Evolutionary conservation across 2,888 invertebrate species (phyloP).

Genomic region (Drosophila subsilvestris): DNA sequence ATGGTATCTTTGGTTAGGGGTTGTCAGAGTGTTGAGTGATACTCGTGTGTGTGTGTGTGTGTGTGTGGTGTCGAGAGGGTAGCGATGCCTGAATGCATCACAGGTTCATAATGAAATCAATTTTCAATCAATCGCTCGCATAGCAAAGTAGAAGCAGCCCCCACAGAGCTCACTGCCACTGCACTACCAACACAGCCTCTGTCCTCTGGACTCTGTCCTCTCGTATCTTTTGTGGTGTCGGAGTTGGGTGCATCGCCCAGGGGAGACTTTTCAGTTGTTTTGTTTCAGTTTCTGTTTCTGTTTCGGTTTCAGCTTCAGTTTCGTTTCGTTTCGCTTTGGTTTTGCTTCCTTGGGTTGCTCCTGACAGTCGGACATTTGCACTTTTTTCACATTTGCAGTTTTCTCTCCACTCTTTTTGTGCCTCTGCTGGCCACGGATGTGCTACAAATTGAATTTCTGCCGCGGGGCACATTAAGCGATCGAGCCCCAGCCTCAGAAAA

Average conservation of each 20-base stretch:
- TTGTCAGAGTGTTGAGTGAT: conserved; percentile 37
- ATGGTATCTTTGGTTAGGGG: neutral
- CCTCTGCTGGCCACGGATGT: conserved; percentile 64
- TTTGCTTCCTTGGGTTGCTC: conserved; percentile 10
- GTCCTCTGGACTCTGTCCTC: neutral
- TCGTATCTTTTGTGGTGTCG: neutral
- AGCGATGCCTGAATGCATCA: conserved; percentile 53
- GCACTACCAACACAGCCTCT: neutral
- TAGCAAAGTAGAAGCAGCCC: conserved; percentile 21
- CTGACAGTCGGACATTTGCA: conserved; percentile 39
- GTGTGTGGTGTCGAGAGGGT: conserved; percentile 9
- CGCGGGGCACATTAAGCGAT: conserved; percentile 80
- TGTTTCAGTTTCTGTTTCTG: conserved; percentile 34
- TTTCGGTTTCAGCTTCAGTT: conserved; percentile 27
- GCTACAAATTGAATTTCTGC: conserved; percentile 81
- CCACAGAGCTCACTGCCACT: neutral
- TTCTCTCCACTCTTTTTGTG: conserved; percentile 39
- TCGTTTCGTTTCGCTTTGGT: conserved; percentile 14
- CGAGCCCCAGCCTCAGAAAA: conserved; percentile 41
- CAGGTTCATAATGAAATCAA: conserved; percentile 80
- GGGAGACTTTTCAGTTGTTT: conserved; percentile 29
- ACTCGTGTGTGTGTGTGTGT: neutral
- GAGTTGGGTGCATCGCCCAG: conserved; percentile 4
- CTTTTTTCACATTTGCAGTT: conserved; percentile 73
- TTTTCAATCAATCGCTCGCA: conserved; percentile 79